Percentiles rank a stretch among this genome's conserved stretches.
Conservation (phyloP, 2,797 vertebrate species). For the Tinamus major region DNA sequence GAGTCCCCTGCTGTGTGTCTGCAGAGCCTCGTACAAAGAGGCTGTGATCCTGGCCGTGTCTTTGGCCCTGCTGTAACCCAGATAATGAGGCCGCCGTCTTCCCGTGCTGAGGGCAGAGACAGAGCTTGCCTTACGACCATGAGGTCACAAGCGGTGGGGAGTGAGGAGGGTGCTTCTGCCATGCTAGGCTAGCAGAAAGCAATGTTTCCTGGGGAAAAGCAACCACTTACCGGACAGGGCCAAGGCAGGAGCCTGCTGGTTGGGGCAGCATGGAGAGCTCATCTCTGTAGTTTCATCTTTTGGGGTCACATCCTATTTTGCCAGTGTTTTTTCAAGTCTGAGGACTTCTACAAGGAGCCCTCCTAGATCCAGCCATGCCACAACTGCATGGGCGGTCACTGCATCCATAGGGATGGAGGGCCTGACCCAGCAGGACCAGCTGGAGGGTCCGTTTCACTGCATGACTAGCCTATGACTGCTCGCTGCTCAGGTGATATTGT, state of each 20-base stretch:
- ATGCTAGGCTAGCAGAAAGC: background rate
- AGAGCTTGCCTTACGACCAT: background rate
- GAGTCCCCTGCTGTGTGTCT: rapidly evolving
- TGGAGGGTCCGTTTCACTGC: rapidly evolving
- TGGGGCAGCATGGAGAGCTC: background rate
- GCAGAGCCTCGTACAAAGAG: rapidly evolving
- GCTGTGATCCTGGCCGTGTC: background rate
- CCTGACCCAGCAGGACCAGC: background rate
- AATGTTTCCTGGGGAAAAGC: background rate
- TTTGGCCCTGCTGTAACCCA: background rate
- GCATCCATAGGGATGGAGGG: rapidly evolving
- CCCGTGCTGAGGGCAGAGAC: background rate
- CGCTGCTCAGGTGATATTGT: background rate
- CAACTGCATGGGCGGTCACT: background rate
- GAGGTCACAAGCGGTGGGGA: background rate
- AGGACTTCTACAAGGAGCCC: background rate
- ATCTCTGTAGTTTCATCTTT: background rate
- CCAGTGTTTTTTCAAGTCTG: background rate
- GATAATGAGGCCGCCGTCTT: background rate
- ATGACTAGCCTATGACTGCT: background rate
- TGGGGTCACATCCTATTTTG: background rate
- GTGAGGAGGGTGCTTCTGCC: background rate
- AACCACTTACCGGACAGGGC: background rate
- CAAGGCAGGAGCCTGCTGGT: background rate
- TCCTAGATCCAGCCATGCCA: rapidly evolving